Conservation (phyloP, 2,797 vertebrate genomes). For the Anableps anableps region DNA sequence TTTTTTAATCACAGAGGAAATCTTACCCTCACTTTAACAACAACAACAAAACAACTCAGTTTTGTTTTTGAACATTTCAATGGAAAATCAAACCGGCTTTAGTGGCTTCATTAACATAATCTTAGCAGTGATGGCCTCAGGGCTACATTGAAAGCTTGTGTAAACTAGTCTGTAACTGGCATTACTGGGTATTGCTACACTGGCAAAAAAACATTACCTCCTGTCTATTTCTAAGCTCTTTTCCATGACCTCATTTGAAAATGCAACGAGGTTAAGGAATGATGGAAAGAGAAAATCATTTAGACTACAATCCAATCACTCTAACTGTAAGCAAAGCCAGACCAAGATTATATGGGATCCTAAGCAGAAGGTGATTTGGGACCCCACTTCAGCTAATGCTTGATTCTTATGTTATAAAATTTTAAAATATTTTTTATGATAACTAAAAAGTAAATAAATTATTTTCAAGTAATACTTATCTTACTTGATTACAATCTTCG, state of each 20-base stretch:
- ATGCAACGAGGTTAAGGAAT: background rate
- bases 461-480: background rate
- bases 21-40: background rate
- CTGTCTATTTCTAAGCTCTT: background rate
- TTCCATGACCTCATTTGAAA: slow-evolving; percentile 11
- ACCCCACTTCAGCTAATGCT: background rate
- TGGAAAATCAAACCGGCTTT: background rate
- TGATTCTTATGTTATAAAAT: background rate
- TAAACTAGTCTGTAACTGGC: background rate
- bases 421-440: no score
- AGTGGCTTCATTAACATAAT: background rate
- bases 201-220: background rate
- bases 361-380: background rate
- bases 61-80: background rate
- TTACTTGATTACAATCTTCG: background rate
- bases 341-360: background rate
- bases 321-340: background rate
- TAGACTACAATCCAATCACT: background rate
- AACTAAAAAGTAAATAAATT: background rate
- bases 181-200: background rate
- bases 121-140: background rate
- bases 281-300: background rate
- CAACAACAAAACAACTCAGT: background rate
- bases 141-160: background rate
- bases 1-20: background rate